These are phyloP conservation scores for Dolichomitus sp. DNA, from an alignment of 2,888 invertebrate species.

Conservation along the genomic window DNA sequence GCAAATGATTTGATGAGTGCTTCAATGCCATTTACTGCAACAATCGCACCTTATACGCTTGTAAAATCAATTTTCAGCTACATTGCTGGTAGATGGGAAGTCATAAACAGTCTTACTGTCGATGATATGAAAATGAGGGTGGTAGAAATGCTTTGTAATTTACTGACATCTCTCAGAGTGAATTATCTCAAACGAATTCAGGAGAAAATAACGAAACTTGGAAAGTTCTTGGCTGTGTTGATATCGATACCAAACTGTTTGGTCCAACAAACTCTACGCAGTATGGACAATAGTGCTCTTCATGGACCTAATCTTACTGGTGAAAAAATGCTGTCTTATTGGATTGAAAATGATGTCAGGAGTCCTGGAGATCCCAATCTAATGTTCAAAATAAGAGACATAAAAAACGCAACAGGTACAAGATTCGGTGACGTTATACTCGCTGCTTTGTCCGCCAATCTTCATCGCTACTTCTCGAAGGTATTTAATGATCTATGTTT, in stretches of 20 bases:
- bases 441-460: slow-evolving; percentile 86
- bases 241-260: slow-evolving; percentile 74
- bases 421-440: slow-evolving; percentile 87
- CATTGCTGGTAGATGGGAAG: slow-evolving; percentile 44
- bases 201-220: slow-evolving; percentile 19
- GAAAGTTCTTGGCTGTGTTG: slow-evolving; percentile 50
- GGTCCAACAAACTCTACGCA: slow-evolving; percentile 76
- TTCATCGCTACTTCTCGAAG: slow-evolving; percentile 85
- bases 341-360: slow-evolving; percentile 74
- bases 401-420: slow-evolving; percentile 77
- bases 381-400: slow-evolving; percentile 77
- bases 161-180: slow-evolving; percentile 16
- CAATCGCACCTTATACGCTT: slow-evolving; percentile 28
- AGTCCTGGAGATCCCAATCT: slow-evolving; percentile 81
- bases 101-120: slow-evolving; percentile 20
- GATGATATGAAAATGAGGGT: slow-evolving; percentile 41
- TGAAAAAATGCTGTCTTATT: slow-evolving; percentile 82
- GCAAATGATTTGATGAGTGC: slow-evolving; percentile 68
- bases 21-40: slow-evolving; percentile 74
- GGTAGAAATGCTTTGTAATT: background rate
- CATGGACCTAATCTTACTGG: slow-evolving; percentile 86
- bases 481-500: slow-evolving; percentile 72
- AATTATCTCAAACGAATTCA: slow-evolving; percentile 34
- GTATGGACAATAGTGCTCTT: slow-evolving; percentile 85
- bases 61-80: slow-evolving; percentile 25